Evolutionary conservation across 2,113 vertebrate species (phyloP), one percentile per base, ranked within the genome.

Genomic region (Machaerirhynchus nigripectus): DNA sequence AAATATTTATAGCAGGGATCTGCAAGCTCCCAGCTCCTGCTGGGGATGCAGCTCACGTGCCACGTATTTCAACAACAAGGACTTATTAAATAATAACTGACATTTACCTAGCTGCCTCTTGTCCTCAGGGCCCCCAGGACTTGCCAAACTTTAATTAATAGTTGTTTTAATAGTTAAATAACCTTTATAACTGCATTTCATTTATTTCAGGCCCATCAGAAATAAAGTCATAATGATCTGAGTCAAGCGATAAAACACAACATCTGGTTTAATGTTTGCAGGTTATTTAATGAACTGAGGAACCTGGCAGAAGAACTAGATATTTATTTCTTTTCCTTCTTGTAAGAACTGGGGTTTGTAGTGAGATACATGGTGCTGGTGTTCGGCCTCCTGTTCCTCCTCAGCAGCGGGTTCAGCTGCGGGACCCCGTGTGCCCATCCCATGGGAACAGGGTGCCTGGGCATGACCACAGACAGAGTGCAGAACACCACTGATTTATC

Each of bases 111-210:
- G 90, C 94, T 95, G 85, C 95, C 90, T 15, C 96, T 91, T 80
- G 91, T 97, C 93, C 94, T 96, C 81, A 3, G 84, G 93, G 94
- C 96, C 95, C 94, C 96, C 88, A 91, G 80, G 96, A 95, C 92
- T 85, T 91, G 95, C 94, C 96, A 96, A 96, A 97, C 95, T 97
- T 96, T 97, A 97, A 97, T 97, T 97, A 97, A 96, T 97, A 95
- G 95, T 93, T 97, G 95, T 96, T 97, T 97, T 97, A 97, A 97
- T 97, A 97, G 96, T 97, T 96, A 97, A 97, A 97, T 96, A 97
- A 97, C 96, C 97, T 97, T 96, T 95, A 71, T 89, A 96, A 95
- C 77, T 85, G 93, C 95, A 65, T 93, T 96, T 91, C 93, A 90
- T 96, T 97, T 97, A 92, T 91, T 95, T 78, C 18, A 14, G 88